These are phyloP conservation scores for Diplodus sargus DNA, from an alignment of 2,797 vertebrate genomes.

Conservation along the genomic window DNA sequence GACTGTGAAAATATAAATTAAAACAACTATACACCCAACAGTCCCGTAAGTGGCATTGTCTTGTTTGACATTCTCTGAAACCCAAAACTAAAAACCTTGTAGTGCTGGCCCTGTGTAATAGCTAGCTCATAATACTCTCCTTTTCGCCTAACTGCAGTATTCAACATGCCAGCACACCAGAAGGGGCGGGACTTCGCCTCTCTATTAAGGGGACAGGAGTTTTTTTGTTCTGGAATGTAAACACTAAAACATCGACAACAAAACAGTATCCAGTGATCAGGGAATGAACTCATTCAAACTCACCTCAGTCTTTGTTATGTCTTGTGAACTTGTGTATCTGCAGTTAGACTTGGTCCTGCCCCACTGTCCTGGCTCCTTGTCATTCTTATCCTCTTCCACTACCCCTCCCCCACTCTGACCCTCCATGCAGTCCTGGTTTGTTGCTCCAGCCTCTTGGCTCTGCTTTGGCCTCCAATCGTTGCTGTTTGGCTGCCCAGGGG, in stretches of 20 bases:
- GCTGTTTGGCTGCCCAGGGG: conserved; percentile 33
- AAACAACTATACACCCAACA: too few relatives aligned
- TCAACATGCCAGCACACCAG: too few relatives aligned
- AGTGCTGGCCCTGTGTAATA: too few relatives aligned
- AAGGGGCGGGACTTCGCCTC: too few relatives aligned
- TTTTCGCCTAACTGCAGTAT: too few relatives aligned
- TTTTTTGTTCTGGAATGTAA: not conserved
- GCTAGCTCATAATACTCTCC: too few relatives aligned
- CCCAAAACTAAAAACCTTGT: too few relatives aligned
- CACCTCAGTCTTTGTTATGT: conserved; percentile 50
- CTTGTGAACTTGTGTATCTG: conserved; percentile 6
- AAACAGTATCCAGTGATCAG: not conserved
- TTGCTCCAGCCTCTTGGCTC: conserved; percentile 33
- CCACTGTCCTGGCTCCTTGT: conserved; percentile 17
- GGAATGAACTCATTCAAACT: not conserved
- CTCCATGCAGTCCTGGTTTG: not conserved
- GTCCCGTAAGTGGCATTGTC: too few relatives aligned
- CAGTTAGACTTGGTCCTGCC: conserved; percentile 19
- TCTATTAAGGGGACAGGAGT: too few relatives aligned
- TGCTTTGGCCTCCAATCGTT: conserved; percentile 25
- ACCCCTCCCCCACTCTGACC: conserved; percentile 4
- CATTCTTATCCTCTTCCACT: conserved; percentile 12
- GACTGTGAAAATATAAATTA: too few relatives aligned
- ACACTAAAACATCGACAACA: not conserved
- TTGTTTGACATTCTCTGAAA: too few relatives aligned